Evolutionary conservation across 1,140 invertebrate genomes (phyloP), one percentile per base, ranked within the genome.

Genomic region (Neodiprion virginianus): DNA sequence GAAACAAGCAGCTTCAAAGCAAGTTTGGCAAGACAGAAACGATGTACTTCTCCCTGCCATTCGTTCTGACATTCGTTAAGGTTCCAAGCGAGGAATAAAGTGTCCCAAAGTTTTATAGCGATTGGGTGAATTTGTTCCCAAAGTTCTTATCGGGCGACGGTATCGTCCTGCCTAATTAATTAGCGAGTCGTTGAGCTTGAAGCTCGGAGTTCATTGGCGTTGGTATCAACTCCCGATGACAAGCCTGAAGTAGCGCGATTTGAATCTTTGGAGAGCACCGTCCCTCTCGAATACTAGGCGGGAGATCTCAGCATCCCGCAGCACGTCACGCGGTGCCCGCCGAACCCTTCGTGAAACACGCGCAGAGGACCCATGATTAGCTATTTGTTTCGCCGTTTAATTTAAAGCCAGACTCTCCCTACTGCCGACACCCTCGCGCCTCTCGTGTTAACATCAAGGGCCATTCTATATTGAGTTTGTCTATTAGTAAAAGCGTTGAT

Each of bases 331-430:
- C 5, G 28, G 28, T 40, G 5, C 28, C 28, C 1, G 28, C 28
- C 28, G 28, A 61, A 61, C 28, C 49, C 67, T 74, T 74, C 40
- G 72, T 72, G 65, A 75, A 74, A 74, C 75, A 75, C 71, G 61
- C 72, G 23, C 74, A 70, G 71, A 14, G 76, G 69, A 12, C 53
- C 82, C 80, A 84, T 85, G 84, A 86, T 86, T 86, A 84, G 85
- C 85, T 80, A 85, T 86, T 86, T 86, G 85, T 85, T 86, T 84
- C 82, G 79, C 75, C 82, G 81, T 84, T 86, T 85, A 85, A 86
- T 86, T 85, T 79, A 76, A 81, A 79, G 75, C 69, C 77, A 74
- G 71, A 74, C 72, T 75, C 77, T 76, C 76, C 74, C 77, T 70
- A 61, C 49, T 69, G 71, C 61, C 40, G 67, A 47, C 23, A 17